Evolutionary conservation across 2,797 vertebrate genomes (phyloP).

Genomic region (Gobionotothen gibberifrons): DNA sequence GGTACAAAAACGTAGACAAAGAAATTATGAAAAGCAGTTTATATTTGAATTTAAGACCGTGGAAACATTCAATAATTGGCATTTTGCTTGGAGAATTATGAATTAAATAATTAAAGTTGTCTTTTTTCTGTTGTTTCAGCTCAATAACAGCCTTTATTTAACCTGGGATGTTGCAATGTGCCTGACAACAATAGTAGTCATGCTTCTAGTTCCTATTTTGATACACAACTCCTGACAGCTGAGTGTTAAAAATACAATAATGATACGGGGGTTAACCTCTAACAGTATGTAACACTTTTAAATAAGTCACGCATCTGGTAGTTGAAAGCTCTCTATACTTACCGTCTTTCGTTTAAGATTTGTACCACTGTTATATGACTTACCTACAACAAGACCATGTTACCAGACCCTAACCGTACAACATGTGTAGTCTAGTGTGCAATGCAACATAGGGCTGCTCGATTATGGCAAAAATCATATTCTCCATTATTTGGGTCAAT

Average conservation of each 20-base stretch:
- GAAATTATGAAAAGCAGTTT: background rate
- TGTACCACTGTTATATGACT: background rate
- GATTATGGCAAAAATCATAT: too few species aligned
- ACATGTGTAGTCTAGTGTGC: background rate
- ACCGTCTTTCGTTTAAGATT: background rate
- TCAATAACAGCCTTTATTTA: background rate
- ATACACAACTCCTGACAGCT: conserved; percentile 24
- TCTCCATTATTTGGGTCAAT: too few species aligned
- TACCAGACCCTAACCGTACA: background rate
- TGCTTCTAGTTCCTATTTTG: background rate
- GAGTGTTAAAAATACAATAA: conserved; percentile 20
- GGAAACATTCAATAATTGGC: background rate
- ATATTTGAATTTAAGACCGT: background rate
- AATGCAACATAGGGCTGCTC: too few species aligned
- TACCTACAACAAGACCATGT: background rate
- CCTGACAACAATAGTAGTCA: background rate
- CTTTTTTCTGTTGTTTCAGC: background rate
- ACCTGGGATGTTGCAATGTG: background rate
- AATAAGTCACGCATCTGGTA: background rate
- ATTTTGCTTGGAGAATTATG: background rate
- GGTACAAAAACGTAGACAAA: background rate
- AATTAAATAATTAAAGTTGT: background rate
- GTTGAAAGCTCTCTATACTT: background rate
- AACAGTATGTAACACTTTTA: background rate
- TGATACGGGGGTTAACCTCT: background rate